Evolutionary conservation across 2,113 vertebrate genomes (phyloP).

Genomic region (Oxyura jamaicensis): DNA sequence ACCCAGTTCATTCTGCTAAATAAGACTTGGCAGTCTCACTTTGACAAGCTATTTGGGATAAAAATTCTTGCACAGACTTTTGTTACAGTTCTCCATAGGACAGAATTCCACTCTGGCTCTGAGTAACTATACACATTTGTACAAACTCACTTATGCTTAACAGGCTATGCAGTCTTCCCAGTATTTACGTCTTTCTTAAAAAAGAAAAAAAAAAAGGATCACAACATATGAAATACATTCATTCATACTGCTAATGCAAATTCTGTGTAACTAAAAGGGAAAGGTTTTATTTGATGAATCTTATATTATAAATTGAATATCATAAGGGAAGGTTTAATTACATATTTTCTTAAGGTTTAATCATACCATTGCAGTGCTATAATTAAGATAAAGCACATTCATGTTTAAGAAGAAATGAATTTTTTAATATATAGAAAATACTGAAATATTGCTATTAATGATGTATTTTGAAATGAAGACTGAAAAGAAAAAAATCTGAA

Average conservation of each 20-base stretch:
- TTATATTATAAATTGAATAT: not conserved
- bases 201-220: not conserved
- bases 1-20: not conserved
- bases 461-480: not conserved
- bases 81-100: not conserved
- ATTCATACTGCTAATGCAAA: not conserved
- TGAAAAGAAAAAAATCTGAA: not conserved
- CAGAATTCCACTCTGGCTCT: not conserved
- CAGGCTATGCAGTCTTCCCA: not conserved
- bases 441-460: not conserved
- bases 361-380: not conserved
- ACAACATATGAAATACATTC: not conserved
- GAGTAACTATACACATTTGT: not conserved
- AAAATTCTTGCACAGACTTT: not conserved
- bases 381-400: not conserved
- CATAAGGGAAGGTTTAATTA: conserved; percentile 13
- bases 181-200: not conserved
- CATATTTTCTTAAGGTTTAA: conserved; percentile 21
- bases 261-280: not conserved
- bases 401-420: conserved; percentile 1
- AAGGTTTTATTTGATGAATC: not conserved
- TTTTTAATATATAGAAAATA: conserved; percentile 1
- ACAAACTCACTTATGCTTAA: not conserved
- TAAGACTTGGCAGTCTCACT: not conserved
- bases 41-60: not conserved